Evolutionary conservation across 2,113 vertebrate species (phyloP).

Genomic region (Parus major): DNA sequence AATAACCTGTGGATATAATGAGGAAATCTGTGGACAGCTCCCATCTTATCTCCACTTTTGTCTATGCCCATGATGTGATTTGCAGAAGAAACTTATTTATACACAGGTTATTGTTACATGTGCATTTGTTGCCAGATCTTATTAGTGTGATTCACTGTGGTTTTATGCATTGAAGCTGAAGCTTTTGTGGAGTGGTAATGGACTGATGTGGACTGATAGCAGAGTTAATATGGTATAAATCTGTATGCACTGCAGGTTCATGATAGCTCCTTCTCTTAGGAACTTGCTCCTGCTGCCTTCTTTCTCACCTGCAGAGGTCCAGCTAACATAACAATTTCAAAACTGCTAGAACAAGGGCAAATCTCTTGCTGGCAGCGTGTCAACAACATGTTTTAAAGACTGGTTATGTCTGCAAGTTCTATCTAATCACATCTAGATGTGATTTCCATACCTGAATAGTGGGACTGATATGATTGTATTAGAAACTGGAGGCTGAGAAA

Average conservation of each 20-base stretch:
- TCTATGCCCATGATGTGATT: not conserved
- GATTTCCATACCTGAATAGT: not conserved
- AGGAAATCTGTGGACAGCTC: not conserved
- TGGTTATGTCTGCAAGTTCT: not conserved
- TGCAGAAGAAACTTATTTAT: not conserved
- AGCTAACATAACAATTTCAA: not conserved
- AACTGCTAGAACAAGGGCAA: not conserved
- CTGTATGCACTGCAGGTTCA: not conserved
- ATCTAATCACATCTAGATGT: not conserved
- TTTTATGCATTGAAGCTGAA: not conserved
- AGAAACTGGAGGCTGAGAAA: not conserved
- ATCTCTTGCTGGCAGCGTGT: not conserved
- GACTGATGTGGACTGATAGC: not conserved
- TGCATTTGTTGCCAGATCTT: not conserved
- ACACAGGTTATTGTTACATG: not conserved
- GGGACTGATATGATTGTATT: not conserved
- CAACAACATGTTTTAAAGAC: not conserved
- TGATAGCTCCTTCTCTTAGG: not conserved
- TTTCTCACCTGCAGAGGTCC: slow-evolving; percentile 6
- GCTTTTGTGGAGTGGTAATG: not conserved
- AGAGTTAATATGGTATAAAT: not conserved
- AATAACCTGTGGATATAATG: not conserved
- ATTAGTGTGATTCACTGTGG: not conserved
- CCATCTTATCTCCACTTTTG: not conserved
- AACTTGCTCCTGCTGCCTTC: not conserved